Conservation (phyloP, 2,888 invertebrate species). For the Limnephilus rhombicus region DNA sequence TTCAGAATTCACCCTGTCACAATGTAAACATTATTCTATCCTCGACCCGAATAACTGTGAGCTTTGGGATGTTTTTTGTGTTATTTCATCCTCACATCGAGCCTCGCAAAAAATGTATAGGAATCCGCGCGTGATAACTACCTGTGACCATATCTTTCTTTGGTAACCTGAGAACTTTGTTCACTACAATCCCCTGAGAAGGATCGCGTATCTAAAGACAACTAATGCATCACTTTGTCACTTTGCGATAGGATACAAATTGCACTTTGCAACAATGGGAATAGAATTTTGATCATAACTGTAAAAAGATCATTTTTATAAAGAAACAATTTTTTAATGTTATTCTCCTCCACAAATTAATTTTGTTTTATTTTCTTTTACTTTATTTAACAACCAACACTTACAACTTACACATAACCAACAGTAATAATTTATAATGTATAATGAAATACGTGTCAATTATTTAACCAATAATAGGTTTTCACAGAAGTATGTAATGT, state of each 20-base stretch:
- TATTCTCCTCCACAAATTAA: no score
- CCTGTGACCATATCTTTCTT: slow-evolving; percentile 58
- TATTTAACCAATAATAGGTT: no score
- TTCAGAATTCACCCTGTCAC: slow-evolving; percentile 64
- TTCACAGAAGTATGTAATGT: no score
- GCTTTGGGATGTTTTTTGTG: slow-evolving; percentile 49
- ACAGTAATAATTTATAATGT: no score
- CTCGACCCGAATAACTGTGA: slow-evolving; percentile 61
- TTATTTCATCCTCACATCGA: slow-evolving; percentile 49
- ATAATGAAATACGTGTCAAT: no score
- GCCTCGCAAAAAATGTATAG: slow-evolving; percentile 58
- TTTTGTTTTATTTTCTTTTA: no score
- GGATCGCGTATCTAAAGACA: slow-evolving; percentile 33
- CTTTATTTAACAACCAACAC: no score
- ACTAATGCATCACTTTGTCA: slow-evolving; percentile 13
- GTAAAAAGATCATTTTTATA: background rate
- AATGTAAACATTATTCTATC: slow-evolving; percentile 64
- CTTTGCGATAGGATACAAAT: slow-evolving; percentile 4
- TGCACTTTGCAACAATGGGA: background rate
- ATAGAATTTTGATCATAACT: background rate
- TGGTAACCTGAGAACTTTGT: slow-evolving; percentile 58
- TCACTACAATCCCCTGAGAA: slow-evolving; percentile 23
- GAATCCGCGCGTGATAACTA: slow-evolving; percentile 63
- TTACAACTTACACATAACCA: no score
- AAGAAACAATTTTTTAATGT: background rate